Evolutionary conservation across 2,888 invertebrate genomes (phyloP).

Genomic region (Monoplex corrugatus): DNA sequence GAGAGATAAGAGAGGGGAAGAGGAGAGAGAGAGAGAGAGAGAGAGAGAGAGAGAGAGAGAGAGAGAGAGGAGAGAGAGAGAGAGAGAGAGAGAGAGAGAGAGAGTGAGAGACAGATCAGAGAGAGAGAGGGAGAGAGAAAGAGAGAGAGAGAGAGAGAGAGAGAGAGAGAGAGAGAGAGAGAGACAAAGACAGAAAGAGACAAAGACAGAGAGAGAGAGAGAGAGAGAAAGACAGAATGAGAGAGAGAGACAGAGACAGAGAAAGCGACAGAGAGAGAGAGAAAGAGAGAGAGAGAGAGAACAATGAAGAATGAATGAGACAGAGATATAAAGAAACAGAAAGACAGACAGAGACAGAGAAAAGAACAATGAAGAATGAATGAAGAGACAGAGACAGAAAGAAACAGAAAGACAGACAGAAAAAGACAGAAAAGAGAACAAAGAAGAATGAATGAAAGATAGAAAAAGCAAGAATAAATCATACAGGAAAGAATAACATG

Average conservation of each 20-base stretch:
- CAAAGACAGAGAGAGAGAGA: neutral
- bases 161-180: conserved; percentile 10
- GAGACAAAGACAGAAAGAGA: neutral
- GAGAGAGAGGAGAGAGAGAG: neutral
- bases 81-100: neutral
- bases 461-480: conserved; percentile 35
- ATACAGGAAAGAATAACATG: neutral
- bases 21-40: too few species aligned
- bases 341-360: neutral
- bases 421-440: conserved; percentile 16
- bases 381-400: neutral
- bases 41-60: too few species aligned
- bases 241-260: conserved; percentile 49
- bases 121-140: conserved; percentile 43
- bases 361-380: too few species aligned
- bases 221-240: too few species aligned
- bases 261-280: neutral
- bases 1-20: neutral
- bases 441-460: conserved; percentile 45
- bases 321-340: too few species aligned
- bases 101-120: conserved; percentile 38
- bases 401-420: neutral
- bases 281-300: too few species aligned
- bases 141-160: conserved; percentile 50
- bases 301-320: too few species aligned